These are phyloP conservation scores for Agrochola litura DNA, from an alignment of 2,888 invertebrate species.

Conservation along the genomic window DNA sequence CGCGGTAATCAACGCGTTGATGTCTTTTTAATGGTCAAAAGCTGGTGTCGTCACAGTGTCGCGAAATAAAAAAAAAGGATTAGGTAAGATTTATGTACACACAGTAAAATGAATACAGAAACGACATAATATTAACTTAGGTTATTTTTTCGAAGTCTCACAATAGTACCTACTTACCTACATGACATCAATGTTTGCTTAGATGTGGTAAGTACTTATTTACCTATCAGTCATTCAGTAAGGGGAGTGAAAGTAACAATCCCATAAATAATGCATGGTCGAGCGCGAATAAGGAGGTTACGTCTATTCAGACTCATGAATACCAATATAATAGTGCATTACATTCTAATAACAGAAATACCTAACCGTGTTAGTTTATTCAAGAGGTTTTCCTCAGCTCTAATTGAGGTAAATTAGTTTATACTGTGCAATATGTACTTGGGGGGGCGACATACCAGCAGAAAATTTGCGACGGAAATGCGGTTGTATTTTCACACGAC, in stretches of 20 bases:
- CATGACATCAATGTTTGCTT: not conserved
- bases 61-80: too few species aligned
- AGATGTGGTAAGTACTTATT: conserved; percentile 16
- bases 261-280: conserved; percentile 48
- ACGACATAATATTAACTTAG: too few species aligned
- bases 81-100: too few species aligned
- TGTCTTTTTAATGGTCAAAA: too few species aligned
- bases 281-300: conserved; percentile 34
- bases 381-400: not conserved
- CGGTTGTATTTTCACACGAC: too few species aligned
- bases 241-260: conserved; percentile 48
- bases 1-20: too few species aligned
- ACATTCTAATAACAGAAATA: conserved; percentile 33
- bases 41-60: too few species aligned
- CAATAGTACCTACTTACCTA: too few species aligned
- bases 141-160: not conserved
- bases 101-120: too few species aligned
- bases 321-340: conserved; percentile 37
- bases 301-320: conserved; percentile 38
- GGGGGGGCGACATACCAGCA: not conserved
- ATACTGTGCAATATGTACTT: not conserved
- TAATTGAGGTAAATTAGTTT: conserved; percentile 3
- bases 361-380: not conserved
- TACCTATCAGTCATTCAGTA: conserved; percentile 43
- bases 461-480: not conserved